Evolutionary conservation across 2,113 vertebrate genomes (phyloP).

Genomic region (Hydropotes inermis): DNA sequence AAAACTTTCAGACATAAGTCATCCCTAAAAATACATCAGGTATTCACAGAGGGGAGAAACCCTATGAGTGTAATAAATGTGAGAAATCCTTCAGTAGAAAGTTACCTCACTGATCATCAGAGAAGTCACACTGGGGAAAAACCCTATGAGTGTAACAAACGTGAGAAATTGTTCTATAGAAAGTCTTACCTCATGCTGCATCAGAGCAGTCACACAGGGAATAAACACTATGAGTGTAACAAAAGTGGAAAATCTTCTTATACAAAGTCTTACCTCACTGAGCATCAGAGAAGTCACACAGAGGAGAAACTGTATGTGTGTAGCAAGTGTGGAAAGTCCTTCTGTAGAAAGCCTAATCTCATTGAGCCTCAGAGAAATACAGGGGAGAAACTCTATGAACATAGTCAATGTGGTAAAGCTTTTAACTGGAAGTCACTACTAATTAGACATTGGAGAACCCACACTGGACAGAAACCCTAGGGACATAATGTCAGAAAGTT

Average conservation of each 20-base stretch:
- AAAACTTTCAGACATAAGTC: not conserved
- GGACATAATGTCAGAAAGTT: not conserved
- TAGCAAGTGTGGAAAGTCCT: not conserved
- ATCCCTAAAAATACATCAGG: not conserved
- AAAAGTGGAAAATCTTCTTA: too few species aligned
- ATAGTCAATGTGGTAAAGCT: not conserved
- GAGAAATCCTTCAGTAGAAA: not conserved
- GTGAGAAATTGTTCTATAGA: not conserved
- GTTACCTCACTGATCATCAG: not conserved
- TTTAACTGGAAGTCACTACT: not conserved
- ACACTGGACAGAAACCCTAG: not conserved
- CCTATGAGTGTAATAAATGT: not conserved
- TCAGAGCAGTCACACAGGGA: too few species aligned
- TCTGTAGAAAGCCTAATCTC: not conserved
- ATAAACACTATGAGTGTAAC: too few species aligned
- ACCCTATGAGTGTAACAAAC: not conserved
- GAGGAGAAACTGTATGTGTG: not conserved
- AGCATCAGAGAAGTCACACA: not conserved
- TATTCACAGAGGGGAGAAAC: not conserved
- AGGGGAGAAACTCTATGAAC: not conserved
- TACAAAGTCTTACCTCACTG: too few species aligned
- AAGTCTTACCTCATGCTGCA: not conserved
- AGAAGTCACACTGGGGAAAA: not conserved
- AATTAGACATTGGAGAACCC: not conserved
- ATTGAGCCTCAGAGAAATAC: not conserved